Evolutionary conservation across 2,888 invertebrate genomes (phyloP).

Genomic region (Philhelius pedissequus): DNA sequence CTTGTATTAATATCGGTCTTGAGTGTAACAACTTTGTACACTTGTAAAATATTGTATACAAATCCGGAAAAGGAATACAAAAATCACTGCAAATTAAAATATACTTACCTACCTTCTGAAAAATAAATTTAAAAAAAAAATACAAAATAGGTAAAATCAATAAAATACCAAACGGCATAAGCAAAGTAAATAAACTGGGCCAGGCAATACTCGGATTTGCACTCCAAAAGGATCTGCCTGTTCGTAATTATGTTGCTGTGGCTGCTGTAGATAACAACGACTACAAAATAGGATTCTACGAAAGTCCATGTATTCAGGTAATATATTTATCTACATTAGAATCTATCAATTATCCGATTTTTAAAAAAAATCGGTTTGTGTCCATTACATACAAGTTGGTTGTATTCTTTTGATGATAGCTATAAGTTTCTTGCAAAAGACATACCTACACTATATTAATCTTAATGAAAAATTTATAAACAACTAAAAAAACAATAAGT

Average conservation of each 20-base stretch:
- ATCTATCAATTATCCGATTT: neutral
- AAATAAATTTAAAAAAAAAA: neutral
- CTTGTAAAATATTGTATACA: neutral
- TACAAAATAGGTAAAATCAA: conserved; percentile 22
- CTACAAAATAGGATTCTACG: conserved; percentile 71
- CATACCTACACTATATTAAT: neutral
- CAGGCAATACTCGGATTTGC: conserved; percentile 64
- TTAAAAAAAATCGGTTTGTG: no score
- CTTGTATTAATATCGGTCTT: neutral
- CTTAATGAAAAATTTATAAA: neutral
- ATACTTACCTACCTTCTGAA: no score
- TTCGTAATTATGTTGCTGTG: conserved; percentile 55
- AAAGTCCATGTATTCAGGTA: conserved; percentile 74
- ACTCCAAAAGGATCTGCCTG: conserved; percentile 53
- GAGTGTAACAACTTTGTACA: neutral
- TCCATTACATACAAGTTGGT: no score
- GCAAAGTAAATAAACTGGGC: conserved; percentile 49
- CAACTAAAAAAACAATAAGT: neutral
- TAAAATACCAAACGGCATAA: conserved; percentile 8
- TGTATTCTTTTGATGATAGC: no score
- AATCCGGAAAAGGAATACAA: neutral
- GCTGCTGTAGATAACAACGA: conserved; percentile 60
- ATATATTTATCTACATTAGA: neutral
- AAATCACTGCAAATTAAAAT: neutral
- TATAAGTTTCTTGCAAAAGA: neutral